These are phyloP conservation scores for Cydia pomonella DNA, from an alignment of 1,140 invertebrate species.

Conservation along the genomic window DNA sequence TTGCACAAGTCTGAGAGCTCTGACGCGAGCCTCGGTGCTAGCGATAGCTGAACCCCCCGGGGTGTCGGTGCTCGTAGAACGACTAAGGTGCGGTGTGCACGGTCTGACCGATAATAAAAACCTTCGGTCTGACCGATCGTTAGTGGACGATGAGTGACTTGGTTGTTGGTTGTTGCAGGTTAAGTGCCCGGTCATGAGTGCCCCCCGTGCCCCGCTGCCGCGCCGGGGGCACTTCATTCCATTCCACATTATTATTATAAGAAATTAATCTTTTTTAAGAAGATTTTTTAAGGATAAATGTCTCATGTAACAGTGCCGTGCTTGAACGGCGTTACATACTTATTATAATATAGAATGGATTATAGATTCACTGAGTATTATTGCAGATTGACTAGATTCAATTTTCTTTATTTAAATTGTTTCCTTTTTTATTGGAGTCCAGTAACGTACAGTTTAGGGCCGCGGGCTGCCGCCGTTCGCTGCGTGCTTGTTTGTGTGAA, in stretches of 20 bases:
- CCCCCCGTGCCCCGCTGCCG: conserved; percentile 61
- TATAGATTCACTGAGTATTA: conserved; percentile 79
- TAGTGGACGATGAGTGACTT: background rate
- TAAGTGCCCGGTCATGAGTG: conserved; percentile 74
- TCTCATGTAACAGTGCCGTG: conserved; percentile 56
- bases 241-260: conserved; percentile 78
- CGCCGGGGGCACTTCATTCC: conserved; percentile 72
- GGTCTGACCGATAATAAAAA: background rate
- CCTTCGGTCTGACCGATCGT: background rate
- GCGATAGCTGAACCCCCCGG: conserved; percentile 24
- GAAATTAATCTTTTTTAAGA: conserved; percentile 72
- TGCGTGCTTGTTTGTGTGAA: conserved; percentile 39
- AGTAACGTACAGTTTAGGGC: conserved; percentile 17
- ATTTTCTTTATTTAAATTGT: conserved; percentile 66
- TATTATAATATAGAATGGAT: conserved; percentile 78
- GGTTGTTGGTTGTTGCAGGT: conserved; percentile 55
- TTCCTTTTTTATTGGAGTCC: conserved; percentile 64
- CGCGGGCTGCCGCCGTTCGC: conserved; percentile 37
- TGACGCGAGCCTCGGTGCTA: conserved; percentile 16
- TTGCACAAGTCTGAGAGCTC: conserved; percentile 30
- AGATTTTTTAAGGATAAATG: conserved; percentile 68
- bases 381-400: conserved; percentile 73
- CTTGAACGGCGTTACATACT: conserved; percentile 61
- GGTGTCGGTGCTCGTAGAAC: conserved; percentile 9
- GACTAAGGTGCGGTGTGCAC: background rate